Conservation (phyloP, 2,113 vertebrate genomes). For the Phalacrocorax brasilianus region DNA sequence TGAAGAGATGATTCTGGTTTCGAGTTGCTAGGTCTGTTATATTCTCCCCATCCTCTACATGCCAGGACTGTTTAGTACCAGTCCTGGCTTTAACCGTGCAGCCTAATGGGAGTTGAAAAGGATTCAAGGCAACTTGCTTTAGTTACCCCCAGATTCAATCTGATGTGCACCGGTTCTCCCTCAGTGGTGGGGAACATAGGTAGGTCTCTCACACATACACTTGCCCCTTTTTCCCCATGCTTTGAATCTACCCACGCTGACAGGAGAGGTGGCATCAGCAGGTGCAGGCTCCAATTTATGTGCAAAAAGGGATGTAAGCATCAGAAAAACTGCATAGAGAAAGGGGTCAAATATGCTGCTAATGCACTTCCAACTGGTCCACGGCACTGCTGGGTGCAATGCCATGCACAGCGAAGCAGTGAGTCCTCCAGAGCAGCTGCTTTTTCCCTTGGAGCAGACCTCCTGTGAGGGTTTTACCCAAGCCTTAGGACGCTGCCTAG, state of each 20-base stretch:
- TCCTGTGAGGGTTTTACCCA: background rate
- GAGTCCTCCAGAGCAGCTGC: background rate
- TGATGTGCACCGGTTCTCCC: background rate
- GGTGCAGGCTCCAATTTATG: background rate
- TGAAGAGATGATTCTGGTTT: background rate
- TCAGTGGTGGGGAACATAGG: background rate
- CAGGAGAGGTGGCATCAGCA: background rate
- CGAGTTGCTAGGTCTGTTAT: background rate
- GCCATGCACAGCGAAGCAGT: fast-evolving
- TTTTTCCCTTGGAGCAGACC: background rate
- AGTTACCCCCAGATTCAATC: background rate
- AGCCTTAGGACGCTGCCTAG: background rate
- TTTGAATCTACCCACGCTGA: background rate
- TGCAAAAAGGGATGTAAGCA: background rate
- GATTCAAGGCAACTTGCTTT: background rate
- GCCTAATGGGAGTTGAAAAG: background rate
- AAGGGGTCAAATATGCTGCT: background rate
- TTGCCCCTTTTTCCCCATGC: fast-evolving
- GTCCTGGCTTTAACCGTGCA: background rate
- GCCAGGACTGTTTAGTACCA: background rate
- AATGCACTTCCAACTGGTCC: background rate
- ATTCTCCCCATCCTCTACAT: background rate
- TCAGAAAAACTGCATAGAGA: background rate
- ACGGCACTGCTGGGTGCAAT: background rate
- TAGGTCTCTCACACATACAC: background rate